Base-by-base conservation (phyloP, 2,888 invertebrate genomes). In the Metopia argyrocephala region DNA sequence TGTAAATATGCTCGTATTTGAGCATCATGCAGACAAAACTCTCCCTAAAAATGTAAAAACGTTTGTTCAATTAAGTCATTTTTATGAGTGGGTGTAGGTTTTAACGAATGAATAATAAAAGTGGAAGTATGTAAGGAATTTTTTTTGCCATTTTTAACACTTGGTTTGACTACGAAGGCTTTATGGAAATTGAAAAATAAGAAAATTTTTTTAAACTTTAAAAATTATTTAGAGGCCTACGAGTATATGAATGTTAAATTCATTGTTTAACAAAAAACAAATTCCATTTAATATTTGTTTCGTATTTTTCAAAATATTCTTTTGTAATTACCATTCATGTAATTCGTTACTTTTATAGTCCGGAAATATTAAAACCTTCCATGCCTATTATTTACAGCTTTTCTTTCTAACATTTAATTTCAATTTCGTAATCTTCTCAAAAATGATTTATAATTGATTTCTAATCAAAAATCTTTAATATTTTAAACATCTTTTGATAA, bases 1-100 rank as follows among this genome's bases (percentile, higher is more conserved):
- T n/a, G n/a, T n/a, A n/a, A n/a, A n/a, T n/a, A n/a, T n/a, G n/a
- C n/a, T n/a, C n/a, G n/a, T n/a, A n/a, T n/a, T n/a, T n/a, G n/a
- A n/a, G 28, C n/a, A 64, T 50, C 28, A 57, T 48, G 54, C 61
- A 61, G 20, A 56, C 25, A 23, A 12, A 25, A 21, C 15, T 52
- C 9, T n/a, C n/a, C n/a, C n/a, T 21, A 45, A 15, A 61, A 6
- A 50, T 20, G 20, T 0, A 57, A 21, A 64, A 57, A 28, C 62
- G 5, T 61, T 65, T 70, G 28, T 46, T 61, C 71, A 68, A 79
- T 75, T 71, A 52, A 61, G 3, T 27, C 23, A 18, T 23, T 59
- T 52, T 31, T 28, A 6, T n/a, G 71, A 31, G 80, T 76, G 46
- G 80, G 80, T 68, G 76, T 57, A 45, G 7, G 38, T 15, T 59